These are phyloP conservation scores for Epinephelus fuscoguttatus DNA, from an alignment of 2,113 vertebrate species.

Conservation along the genomic window DNA sequence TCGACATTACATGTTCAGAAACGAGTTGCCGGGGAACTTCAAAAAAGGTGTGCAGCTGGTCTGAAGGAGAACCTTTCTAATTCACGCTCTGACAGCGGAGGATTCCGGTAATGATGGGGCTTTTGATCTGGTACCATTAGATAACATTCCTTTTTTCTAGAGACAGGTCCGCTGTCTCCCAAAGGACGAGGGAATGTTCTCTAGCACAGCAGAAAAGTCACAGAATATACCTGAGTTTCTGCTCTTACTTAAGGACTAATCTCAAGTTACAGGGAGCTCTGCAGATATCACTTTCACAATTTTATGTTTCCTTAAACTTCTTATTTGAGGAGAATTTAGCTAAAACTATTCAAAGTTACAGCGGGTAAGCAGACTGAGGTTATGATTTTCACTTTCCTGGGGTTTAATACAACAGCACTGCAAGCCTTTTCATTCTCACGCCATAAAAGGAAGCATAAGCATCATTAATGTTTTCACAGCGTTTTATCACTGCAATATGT, in stretches of 20 bases:
- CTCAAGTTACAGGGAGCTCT: constrained; percentile 15
- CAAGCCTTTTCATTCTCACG: constrained; percentile 2
- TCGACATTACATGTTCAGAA: constrained; percentile 40
- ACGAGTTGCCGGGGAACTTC: constrained; percentile 58
- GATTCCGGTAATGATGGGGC: constrained; percentile 69
- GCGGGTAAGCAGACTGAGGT: background rate
- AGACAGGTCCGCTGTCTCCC: constrained; percentile 67
- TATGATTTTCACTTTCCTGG: background rate
- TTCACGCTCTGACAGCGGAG: constrained; percentile 56
- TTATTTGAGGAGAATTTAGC: background rate
- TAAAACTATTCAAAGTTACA: constrained; percentile 17
- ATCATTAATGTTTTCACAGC: background rate
- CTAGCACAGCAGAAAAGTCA: constrained; percentile 30
- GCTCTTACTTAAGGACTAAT: constrained; percentile 27
- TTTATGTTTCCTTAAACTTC: constrained; percentile 29
- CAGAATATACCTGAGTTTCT: constrained; percentile 23
- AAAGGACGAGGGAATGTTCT: constrained; percentile 57
- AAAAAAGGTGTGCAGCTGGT: constrained; percentile 58
- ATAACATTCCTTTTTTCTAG: constrained; percentile 69
- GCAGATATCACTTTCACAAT: constrained; percentile 28
- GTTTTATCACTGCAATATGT: constrained; percentile 14
- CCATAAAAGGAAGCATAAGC: constrained; percentile 26
- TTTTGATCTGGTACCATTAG: constrained; percentile 78
- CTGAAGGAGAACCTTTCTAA: constrained; percentile 64
- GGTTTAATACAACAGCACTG: background rate